Evolutionary conservation across 2,888 invertebrate species (phyloP).

Genomic region (Unio delphinus): DNA sequence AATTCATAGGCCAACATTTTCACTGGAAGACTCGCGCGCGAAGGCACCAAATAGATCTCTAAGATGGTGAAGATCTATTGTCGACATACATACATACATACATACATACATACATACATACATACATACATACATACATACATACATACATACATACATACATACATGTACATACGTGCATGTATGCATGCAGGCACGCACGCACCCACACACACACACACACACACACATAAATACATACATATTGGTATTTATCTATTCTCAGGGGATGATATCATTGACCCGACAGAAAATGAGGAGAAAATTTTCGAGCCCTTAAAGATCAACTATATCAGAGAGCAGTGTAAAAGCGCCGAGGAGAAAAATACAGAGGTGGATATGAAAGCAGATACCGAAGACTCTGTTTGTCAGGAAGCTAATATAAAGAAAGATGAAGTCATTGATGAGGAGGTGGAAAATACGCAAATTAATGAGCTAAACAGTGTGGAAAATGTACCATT

Average conservation of each 20-base stretch:
- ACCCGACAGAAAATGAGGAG: slow-evolving; percentile 10
- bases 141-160: too few species aligned
- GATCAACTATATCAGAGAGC: slow-evolving; percentile 27
- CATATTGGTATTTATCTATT: neutral
- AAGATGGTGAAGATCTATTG: too few species aligned
- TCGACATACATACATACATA: too few species aligned
- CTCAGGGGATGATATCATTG: slow-evolving; percentile 12
- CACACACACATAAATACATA: too few species aligned
- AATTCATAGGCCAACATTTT: too few species aligned
- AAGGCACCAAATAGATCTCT: too few species aligned
- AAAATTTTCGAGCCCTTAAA: slow-evolving; percentile 28
- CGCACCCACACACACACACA: too few species aligned
- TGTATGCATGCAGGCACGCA: too few species aligned
- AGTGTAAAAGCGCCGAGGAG: slow-evolving; percentile 32
- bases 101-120: too few species aligned
- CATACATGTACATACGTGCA: too few species aligned
- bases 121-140: too few species aligned
- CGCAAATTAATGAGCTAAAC: neutral
- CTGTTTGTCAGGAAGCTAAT: neutral
- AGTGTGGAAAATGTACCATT: neutral
- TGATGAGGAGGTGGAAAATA: neutral
- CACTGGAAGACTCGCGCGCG: too few species aligned
- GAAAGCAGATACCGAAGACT: neutral
- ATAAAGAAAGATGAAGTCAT: neutral
- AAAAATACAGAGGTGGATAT: slow-evolving; percentile 7